Conservation (phyloP, 1,140 invertebrate species). For the Acromyrmex charruanus region DNA sequence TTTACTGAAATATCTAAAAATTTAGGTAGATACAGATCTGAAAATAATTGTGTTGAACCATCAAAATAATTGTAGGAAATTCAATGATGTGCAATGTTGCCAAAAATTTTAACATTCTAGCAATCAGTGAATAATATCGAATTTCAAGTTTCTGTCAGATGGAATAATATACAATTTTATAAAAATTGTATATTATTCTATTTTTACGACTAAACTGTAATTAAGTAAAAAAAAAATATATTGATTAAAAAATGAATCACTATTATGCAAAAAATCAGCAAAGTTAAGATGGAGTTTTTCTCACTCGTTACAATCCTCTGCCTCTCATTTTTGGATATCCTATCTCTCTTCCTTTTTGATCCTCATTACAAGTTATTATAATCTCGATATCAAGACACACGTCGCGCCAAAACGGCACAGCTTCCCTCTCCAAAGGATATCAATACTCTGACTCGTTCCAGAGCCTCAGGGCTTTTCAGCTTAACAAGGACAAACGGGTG, state of each 20-base stretch:
- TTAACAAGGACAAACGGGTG: conserved; percentile 71
- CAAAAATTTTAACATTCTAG: too few relatives aligned
- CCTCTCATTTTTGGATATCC: background rate
- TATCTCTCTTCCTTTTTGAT: background rate
- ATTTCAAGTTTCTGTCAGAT: background rate
- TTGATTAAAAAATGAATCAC: conserved; percentile 13
- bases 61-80: too few relatives aligned
- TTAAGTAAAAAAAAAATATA: background rate
- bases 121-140: background rate
- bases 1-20: too few relatives aligned
- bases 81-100: too few relatives aligned
- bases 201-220: background rate
- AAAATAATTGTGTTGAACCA: too few relatives aligned
- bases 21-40: too few relatives aligned
- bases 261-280: background rate
- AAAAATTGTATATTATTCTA: too few relatives aligned
- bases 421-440: conserved; percentile 37
- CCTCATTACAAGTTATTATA: conserved; percentile 41
- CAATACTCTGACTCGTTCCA: conserved; percentile 23
- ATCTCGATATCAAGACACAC: conserved; percentile 44
- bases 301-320: background rate
- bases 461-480: conserved; percentile 13
- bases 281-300: background rate
- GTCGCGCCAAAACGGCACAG: background rate
- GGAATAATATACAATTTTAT: background rate